These are phyloP conservation scores for Dinoponera quadriceps DNA, from an alignment of 1,140 invertebrate genomes.

Conservation along the genomic window DNA sequence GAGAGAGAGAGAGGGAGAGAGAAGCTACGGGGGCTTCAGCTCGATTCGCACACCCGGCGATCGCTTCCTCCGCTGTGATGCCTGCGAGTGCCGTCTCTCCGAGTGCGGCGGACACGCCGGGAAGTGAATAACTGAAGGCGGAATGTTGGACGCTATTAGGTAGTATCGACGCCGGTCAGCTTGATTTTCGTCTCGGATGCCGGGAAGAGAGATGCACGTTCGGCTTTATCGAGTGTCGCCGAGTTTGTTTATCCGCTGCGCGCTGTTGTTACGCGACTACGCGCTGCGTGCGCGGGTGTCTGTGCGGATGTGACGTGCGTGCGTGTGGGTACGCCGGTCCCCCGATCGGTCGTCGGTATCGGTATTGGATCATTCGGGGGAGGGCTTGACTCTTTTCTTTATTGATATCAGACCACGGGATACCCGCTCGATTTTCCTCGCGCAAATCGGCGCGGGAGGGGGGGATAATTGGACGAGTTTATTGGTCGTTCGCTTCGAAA, in stretches of 20 bases:
- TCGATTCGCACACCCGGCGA: slow-evolving; percentile 13
- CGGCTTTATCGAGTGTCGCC: neutral
- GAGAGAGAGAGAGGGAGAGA: too few species aligned
- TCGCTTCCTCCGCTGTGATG: slow-evolving; percentile 23
- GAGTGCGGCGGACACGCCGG: slow-evolving; percentile 36
- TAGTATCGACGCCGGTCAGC: slow-evolving; percentile 43
- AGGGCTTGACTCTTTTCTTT: neutral
- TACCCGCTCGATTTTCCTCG: neutral
- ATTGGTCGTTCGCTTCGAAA: slow-evolving; percentile 9
- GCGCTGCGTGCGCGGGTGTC: neutral
- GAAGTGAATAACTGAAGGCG: slow-evolving; percentile 51
- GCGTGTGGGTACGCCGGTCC: neutral
- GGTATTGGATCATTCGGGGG: neutral
- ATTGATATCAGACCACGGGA: neutral
- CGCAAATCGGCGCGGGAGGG: neutral
- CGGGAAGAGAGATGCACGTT: slow-evolving; percentile 21
- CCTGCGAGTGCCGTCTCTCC: slow-evolving; percentile 51
- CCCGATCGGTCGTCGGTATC: neutral
- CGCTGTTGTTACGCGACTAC: slow-evolving; percentile 42
- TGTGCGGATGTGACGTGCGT: neutral
- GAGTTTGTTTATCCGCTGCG: slow-evolving; percentile 42
- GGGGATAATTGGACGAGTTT: slow-evolving; percentile 26
- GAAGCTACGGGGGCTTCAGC: slow-evolving; percentile 12
- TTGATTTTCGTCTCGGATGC: slow-evolving; percentile 5
- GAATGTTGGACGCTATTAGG: slow-evolving; percentile 41